phyloP scores from a whole-genome alignment of 2,888 invertebrate species.

The Callimorpha dominula region DNA sequence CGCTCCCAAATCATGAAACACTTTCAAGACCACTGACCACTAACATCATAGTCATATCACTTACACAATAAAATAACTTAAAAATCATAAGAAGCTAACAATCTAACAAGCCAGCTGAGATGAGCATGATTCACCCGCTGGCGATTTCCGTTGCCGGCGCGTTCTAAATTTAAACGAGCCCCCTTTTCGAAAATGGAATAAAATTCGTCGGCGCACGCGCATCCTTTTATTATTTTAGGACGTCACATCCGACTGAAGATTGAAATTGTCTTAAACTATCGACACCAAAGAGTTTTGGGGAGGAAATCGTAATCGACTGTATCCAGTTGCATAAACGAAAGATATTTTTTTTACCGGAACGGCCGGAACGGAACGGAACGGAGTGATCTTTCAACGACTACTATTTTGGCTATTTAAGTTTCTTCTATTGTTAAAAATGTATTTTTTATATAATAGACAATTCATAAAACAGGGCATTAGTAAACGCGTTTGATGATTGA shows the following conservation, averaged over 20 bases:
- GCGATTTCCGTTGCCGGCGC: slow-evolving; percentile 80
- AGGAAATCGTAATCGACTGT: slow-evolving; percentile 38
- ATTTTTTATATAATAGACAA: background rate
- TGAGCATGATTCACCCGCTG: slow-evolving; percentile 73
- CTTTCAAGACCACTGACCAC: background rate
- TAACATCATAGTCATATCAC: background rate
- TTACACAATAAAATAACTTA: slow-evolving; percentile 7
- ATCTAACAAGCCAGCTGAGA: slow-evolving; percentile 42
- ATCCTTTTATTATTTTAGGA: slow-evolving; percentile 83
- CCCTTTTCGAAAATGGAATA: slow-evolving; percentile 81
- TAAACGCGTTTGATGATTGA: too few relatives aligned
- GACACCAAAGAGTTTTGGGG: slow-evolving; percentile 20
- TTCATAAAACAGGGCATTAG: background rate
- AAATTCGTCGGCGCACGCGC: slow-evolving; percentile 75
- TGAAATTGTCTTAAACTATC: slow-evolving; percentile 49
- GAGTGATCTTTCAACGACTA: background rate
- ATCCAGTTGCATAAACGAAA: slow-evolving; percentile 27
- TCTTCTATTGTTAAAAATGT: background rate
- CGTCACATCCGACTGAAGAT: slow-evolving; percentile 59
- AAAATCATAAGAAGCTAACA: slow-evolving; percentile 7
- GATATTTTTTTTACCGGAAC: background rate
- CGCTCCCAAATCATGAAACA: background rate
- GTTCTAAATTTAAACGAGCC: slow-evolving; percentile 83
- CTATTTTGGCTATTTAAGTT: background rate
- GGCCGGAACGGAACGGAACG: too few relatives aligned